These are phyloP conservation scores for Meteorus sp. DNA, from an alignment of 1,140 invertebrate genomes.

Conservation along the genomic window DNA sequence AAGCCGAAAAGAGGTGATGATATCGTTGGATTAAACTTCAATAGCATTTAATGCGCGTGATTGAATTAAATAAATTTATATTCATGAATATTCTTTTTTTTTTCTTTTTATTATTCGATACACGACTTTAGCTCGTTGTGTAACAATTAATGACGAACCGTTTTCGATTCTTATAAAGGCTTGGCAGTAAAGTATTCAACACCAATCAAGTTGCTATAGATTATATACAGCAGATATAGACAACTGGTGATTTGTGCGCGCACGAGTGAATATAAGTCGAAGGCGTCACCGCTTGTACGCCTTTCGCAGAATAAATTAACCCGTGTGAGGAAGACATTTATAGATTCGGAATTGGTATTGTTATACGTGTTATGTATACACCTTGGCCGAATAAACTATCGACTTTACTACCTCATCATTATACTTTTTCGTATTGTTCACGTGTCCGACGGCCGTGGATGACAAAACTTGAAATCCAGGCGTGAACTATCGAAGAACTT, in stretches of 20 bases:
- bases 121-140: not conserved
- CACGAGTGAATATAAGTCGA: not conserved
- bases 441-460: slow-evolving; percentile 8
- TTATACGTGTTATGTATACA: slow-evolving; percentile 22
- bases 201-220: not conserved
- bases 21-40: not conserved
- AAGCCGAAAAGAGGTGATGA: not conserved
- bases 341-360: slow-evolving; percentile 20
- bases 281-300: not conserved
- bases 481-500: no score
- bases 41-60: not conserved
- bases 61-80: no score
- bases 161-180: no score
- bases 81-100: no score
- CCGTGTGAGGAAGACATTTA: slow-evolving; percentile 2
- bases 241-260: not conserved
- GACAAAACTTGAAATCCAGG: slow-evolving; percentile 4
- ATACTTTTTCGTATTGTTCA: slow-evolving; percentile 19
- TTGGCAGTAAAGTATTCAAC: no score
- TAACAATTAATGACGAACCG: not conserved
- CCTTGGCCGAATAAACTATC: slow-evolving; percentile 12
- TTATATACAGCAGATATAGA: not conserved
- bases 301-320: slow-evolving; percentile 6
- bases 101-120: not conserved
- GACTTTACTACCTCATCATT: slow-evolving; percentile 1